Base-by-base conservation (phyloP, 2,888 invertebrate species). In the Carcina quercana region DNA sequence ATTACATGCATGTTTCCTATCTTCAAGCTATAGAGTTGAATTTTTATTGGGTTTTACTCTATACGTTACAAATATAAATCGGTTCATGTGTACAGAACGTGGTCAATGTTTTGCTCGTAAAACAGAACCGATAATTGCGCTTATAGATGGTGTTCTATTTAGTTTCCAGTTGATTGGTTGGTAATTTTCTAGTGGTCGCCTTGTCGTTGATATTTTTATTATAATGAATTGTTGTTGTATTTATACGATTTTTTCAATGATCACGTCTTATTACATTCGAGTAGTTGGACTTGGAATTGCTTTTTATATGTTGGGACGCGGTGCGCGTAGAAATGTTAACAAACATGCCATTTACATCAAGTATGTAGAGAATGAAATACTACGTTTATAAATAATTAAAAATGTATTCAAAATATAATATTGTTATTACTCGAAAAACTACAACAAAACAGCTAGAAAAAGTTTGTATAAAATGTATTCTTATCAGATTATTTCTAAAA, bases 91-190 rank as follows among this genome's bases (percentile, higher is more conserved):
- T 54, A 62, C 59, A 59, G 61, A n/a, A 56, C 47, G 45, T 52
- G 64, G 63, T 67, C 56, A 59, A 76, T 76, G 74, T 73, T 73
- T 68, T 59, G 64, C 67, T 73, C 72, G 66, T 79, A 74, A 79
- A 78, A 68, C 62, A 57, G 59, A 59, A 54, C 60, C 53, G 65
- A 69, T 73, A 70, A 73, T 72, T 63, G 63, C 62, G 62, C 52
- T 59, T 69, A 68, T 69, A 69, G 71, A 67, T 62, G 66, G 62
- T 60, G 69, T 67, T 69, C 69, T 69, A 72, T 74, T 73, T 76
- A 74, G 74, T 76, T 68, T 66, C 62, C 58, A 67, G 60, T 71
- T 66, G 73, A 73, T 75, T 69, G 63, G 58, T 51, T 57, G 53
- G 62, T 63, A 56, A 53, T 58, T 61, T 58, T 52, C 50, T 48